Evolutionary conservation across 2,113 vertebrate genomes (phyloP).

Genomic region (Siniperca knerii): DNA sequence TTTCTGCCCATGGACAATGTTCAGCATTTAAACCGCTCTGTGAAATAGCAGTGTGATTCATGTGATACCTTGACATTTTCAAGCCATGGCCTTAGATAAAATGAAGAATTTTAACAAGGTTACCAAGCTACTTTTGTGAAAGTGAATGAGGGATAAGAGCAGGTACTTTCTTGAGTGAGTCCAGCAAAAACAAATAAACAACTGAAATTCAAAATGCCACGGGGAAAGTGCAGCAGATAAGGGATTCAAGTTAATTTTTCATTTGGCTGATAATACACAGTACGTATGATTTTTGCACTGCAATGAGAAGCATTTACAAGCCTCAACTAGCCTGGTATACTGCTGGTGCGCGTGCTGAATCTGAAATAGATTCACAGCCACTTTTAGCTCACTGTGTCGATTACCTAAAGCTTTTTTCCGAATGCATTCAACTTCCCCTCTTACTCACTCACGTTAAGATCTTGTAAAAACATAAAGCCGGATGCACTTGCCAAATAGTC

Average conservation of each 20-base stretch:
- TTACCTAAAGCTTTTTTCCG: slow-evolving; percentile 36
- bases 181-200: slow-evolving; percentile 34
- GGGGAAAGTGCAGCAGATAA: slow-evolving; percentile 13
- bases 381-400: slow-evolving; percentile 25
- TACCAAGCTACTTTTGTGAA: slow-evolving; percentile 18
- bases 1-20: slow-evolving; percentile 39
- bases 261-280: slow-evolving; percentile 21
- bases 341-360: slow-evolving; percentile 23
- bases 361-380: slow-evolving; percentile 11
- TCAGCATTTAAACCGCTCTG: slow-evolving; percentile 33
- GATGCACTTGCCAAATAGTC: slow-evolving; percentile 42
- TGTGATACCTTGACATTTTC: slow-evolving; percentile 70
- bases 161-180: not conserved
- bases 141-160: slow-evolving; percentile 28
- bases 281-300: slow-evolving; percentile 3
- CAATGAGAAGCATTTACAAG: slow-evolving; percentile 18
- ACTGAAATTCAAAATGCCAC: slow-evolving; percentile 45
- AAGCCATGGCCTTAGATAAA: slow-evolving; percentile 13
- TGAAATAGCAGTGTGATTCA: slow-evolving; percentile 29
- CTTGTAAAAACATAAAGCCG: slow-evolving; percentile 33
- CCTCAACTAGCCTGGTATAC: not conserved
- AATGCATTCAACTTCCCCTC: slow-evolving; percentile 30
- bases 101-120: slow-evolving; percentile 46
- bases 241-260: slow-evolving; percentile 20
- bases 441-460: slow-evolving; percentile 14